Evolutionary conservation across 2,113 vertebrate genomes (phyloP), one percentile per base, ranked within the genome.

Genomic region (Anarhynchus alexandrinus): DNA sequence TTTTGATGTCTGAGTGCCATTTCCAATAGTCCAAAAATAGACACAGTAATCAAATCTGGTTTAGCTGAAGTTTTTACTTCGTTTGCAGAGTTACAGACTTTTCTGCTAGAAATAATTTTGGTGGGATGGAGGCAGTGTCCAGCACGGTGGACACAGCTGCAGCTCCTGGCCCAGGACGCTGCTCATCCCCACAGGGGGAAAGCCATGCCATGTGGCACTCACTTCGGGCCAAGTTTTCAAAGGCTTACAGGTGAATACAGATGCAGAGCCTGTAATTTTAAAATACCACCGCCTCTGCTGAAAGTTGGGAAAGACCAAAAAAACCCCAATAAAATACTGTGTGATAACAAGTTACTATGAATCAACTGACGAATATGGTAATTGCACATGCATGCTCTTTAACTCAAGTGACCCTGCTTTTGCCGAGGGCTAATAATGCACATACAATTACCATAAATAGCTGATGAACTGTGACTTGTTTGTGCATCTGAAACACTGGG

Each of bases 351-450:
- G 70, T 69, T 72, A 25, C 61, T 13, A 32, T 16, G n/a, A 66
- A 66, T 84, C 72, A 64, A 40, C 30, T 0, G 8, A 55, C 0
- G 2, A 93, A 29, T 84, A 22, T 3, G 0, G 87, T 17, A 67
- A 94, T 16, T 74, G 89, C 52, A 87, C 89, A 85, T 17, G 61
- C 89, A 74, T 1, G 0, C 73, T 87, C 81, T 79, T 94, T 89
- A 97, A 96, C 93, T 94, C 83, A 78, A 95, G 81, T 71, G 94
- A 96, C 94, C 77, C 86, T 57, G 77, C 52, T 92, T 59, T 84
- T 82, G 95, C 93, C 94, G 52, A 77, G 38, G 93, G 95, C 82
- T 15, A 93, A 82, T 54, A 91, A 91, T 22, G 66, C 73, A 96
- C 93, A 95, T 54, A 73, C 72, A 85, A 82, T 90, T 90, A 79